Evolutionary conservation across 2,113 vertebrate species (phyloP), one percentile per base, ranked within the genome.

Genomic region (Shinisaurus crocodilurus): DNA sequence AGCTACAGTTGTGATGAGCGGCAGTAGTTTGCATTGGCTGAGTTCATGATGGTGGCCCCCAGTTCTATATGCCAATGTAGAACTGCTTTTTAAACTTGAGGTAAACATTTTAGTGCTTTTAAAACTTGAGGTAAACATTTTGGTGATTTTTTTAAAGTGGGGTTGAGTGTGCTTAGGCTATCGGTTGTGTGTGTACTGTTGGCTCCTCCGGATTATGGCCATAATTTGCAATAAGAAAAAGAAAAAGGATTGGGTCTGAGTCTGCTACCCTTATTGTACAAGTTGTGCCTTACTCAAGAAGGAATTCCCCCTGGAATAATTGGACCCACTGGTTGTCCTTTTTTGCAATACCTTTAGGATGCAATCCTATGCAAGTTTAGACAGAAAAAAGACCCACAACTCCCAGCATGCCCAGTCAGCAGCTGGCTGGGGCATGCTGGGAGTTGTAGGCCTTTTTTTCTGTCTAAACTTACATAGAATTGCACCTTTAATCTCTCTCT

Each of bases 291-390:
- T 76, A 72, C 13, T 90, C 84, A 50, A 85, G 37, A 40, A 81
- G 3, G 29, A 25, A 91, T 37, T n/a, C 29, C 67, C 1, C 87
- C 86, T 87, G 85, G 83, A 89, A 88, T 40, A 57, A 84, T 15
- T 1, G 77, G 81, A 43, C 37, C 25, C 1, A 18, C 83, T 79
- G 43, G 67, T 57, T 86, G 3, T 87, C 29, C 48, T 34, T 50
- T 79, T 29, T 74, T 94, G 83, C 40, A 89, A 70, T 86, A 82
- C 82, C 0, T 0, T 85, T 92, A 83, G 85, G 95, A 88, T 88
- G n/a, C n/a, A n/a, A n/a, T n/a, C n/a, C n/a, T n/a, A n/a, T n/a
- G n/a, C n/a, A n/a, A n/a, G n/a, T n/a, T n/a, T n/a, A n/a, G n/a
- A n/a, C n/a, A n/a, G n/a, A n/a, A n/a, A n/a, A n/a, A n/a, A n/a